Percentiles rank a stretch among this genome's conserved stretches.
phyloP scores from a whole-genome alignment of 2,113 vertebrate genomes.

The Ageneiosus marmoratus region DNA sequence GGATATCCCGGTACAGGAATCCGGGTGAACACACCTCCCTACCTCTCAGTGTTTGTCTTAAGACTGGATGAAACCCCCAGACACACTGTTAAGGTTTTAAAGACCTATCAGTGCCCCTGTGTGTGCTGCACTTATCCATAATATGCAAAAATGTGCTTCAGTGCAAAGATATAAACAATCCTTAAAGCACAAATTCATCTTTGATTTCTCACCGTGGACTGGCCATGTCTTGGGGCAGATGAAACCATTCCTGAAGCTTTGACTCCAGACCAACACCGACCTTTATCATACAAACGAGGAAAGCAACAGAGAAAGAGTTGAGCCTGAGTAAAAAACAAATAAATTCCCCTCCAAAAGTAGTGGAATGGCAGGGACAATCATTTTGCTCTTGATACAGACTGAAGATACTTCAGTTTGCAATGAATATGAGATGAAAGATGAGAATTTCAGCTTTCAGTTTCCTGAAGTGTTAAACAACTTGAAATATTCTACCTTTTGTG shows the following conservation, averaged over 20 bases:
- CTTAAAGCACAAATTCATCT: background rate
- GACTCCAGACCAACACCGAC: conserved; percentile 94
- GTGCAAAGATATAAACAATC: background rate
- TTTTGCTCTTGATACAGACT: background rate
- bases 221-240: conserved; percentile 91
- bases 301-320: background rate
- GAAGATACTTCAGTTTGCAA: background rate
- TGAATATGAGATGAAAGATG: background rate
- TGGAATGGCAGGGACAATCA: background rate
- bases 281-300: conserved; percentile 54
- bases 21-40: too few species aligned
- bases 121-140: background rate
- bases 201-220: conserved; percentile 85
- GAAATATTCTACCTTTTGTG: background rate
- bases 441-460: background rate
- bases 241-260: conserved; percentile 95
- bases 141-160: background rate
- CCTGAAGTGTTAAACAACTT: background rate
- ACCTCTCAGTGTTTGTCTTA: background rate
- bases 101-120: background rate
- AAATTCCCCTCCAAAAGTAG: background rate
- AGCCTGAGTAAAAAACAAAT: background rate
- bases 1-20: background rate
- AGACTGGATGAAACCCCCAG: background rate
- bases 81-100: background rate